A percentile compares a stretch with the other conserved stretches of the same genome.
These are phyloP conservation scores for Protonemura montana DNA, from an alignment of 2,888 invertebrate genomes.

Conservation along the genomic window DNA sequence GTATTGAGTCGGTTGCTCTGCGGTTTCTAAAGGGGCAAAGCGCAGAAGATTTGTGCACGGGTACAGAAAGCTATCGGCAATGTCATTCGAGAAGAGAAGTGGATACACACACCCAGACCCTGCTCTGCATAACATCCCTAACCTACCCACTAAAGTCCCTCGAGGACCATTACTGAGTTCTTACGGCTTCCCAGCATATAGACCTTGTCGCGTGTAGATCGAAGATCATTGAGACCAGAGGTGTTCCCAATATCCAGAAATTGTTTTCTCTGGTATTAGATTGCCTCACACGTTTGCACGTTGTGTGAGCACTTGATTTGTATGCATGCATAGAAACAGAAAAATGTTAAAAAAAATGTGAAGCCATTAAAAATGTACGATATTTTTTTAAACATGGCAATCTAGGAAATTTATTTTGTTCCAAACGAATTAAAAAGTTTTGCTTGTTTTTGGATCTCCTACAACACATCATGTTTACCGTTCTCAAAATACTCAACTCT, in stretches of 20 bases:
- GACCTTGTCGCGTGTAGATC: background rate
- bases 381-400: too few relatives aligned
- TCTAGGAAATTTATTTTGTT: too few relatives aligned
- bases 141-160: background rate
- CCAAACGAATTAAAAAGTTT: too few relatives aligned
- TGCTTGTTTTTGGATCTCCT: too few relatives aligned
- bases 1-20: background rate
- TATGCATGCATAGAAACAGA: too few relatives aligned
- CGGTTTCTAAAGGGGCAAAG: conserved; percentile 15
- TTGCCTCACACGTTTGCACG: too few relatives aligned
- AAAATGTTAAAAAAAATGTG: too few relatives aligned
- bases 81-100: background rate
- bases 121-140: conserved; percentile 4
- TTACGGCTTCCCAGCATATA: background rate
- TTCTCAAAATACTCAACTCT: too few relatives aligned
- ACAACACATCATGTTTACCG: too few relatives aligned
- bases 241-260: background rate
- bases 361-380: too few relatives aligned
- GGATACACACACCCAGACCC: background rate
- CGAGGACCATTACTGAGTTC: background rate
- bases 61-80: background rate
- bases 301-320: too few relatives aligned
- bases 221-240: background rate
- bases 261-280: background rate
- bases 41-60: background rate